Evolutionary conservation across 2,113 vertebrate genomes (phyloP).

Genomic region (Oreocharis arfaki): DNA sequence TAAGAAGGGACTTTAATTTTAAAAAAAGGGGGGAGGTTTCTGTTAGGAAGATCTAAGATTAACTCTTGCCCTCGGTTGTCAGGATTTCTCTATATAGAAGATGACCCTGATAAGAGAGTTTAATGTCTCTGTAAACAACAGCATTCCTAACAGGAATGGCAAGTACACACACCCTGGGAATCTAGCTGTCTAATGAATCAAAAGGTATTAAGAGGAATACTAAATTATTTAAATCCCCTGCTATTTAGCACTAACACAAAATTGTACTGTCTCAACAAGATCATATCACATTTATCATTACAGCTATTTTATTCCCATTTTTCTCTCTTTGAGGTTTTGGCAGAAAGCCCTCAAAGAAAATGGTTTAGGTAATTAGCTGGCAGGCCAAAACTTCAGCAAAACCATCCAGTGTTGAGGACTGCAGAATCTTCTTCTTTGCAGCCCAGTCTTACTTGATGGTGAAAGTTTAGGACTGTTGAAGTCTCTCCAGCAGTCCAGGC

Average conservation of each 20-base stretch:
- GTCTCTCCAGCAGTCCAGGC: not conserved
- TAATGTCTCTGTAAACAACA: not conserved
- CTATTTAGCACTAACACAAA: not conserved
- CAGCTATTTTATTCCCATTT: not conserved
- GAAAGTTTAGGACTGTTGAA: not conserved
- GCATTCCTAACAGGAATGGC: not conserved
- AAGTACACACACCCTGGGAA: not conserved
- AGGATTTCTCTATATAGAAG: not conserved
- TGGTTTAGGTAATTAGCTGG: not conserved
- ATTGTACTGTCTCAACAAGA: not conserved
- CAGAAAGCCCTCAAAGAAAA: not conserved
- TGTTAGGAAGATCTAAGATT: not conserved
- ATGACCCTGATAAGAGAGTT: not conserved
- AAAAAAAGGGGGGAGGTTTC: not conserved
- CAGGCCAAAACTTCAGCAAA: not conserved
- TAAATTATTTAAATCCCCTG: conserved; percentile 7
- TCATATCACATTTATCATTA: not conserved
- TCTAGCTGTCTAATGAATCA: not conserved
- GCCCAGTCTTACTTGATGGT: not conserved
- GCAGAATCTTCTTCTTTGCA: not conserved
- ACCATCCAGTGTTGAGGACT: not conserved
- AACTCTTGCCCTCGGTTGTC: not conserved
- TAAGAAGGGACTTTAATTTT: not conserved
- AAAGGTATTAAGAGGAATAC: not conserved
- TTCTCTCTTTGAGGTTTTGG: not conserved